Percentiles rank a stretch among this genome's conserved stretches.
phyloP scores from a whole-genome alignment of 1,140 invertebrate species.

The Leptopilina clavipes region DNA sequence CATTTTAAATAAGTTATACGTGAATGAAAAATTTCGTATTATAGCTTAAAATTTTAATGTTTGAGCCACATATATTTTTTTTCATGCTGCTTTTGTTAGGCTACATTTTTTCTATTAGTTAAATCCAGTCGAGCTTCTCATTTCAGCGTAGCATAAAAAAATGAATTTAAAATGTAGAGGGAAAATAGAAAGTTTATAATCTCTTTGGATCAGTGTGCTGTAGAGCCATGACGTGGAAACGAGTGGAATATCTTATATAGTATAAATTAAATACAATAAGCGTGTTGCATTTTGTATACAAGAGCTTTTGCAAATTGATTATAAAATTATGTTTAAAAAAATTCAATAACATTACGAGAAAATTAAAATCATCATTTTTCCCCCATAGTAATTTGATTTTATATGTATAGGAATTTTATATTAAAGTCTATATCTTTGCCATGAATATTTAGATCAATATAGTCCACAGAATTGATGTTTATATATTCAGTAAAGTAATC shows the following conservation, averaged over 20 bases:
- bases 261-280: conserved; percentile 22
- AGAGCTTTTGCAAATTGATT: not conserved
- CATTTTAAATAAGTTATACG: too few relatives aligned
- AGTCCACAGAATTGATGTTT: too few relatives aligned
- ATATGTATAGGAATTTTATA: too few relatives aligned
- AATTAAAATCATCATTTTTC: too few relatives aligned
- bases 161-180: conserved; percentile 20
- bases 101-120: not conserved
- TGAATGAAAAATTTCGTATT: too few relatives aligned
- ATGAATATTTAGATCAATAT: too few relatives aligned
- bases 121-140: conserved; percentile 24
- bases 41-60: too few relatives aligned
- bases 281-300: not conserved
- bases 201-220: not conserved
- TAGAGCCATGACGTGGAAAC: not conserved
- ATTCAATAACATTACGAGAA: not conserved
- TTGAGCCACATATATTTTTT: too few relatives aligned
- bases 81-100: not conserved
- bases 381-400: too few relatives aligned
- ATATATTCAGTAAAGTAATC: too few relatives aligned
- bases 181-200: conserved; percentile 15
- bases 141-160: conserved; percentile 14
- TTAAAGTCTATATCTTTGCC: too few relatives aligned
- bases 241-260: not conserved
- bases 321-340: not conserved